Percentiles rank a stretch among this genome's conserved stretches.
These are phyloP conservation scores for Antheraea mylitta DNA, from an alignment of 1,140 invertebrate genomes.

Conservation along the genomic window DNA sequence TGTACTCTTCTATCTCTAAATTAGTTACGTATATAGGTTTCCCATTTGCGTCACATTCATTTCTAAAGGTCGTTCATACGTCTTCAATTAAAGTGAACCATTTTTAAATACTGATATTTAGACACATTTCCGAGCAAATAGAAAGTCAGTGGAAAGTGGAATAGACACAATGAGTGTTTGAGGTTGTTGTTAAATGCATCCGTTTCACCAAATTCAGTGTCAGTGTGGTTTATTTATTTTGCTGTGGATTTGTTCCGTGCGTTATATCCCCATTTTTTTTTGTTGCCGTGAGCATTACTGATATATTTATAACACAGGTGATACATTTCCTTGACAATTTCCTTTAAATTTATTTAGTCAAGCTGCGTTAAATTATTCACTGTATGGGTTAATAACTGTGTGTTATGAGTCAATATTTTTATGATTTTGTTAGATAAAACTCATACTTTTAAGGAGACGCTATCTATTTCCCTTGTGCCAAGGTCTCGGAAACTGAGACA, in stretches of 20 bases:
- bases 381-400: too few relatives aligned
- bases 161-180: slow-evolving; percentile 6
- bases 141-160: slow-evolving; percentile 6
- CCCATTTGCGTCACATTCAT: neutral
- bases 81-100: neutral
- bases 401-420: too few relatives aligned
- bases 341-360: too few relatives aligned
- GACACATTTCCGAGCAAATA: neutral
- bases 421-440: too few relatives aligned
- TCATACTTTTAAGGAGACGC: too few relatives aligned
- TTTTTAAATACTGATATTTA: slow-evolving; percentile 6
- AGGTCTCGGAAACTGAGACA: too few relatives aligned
- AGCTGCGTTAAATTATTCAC: too few relatives aligned
- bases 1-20: slow-evolving; percentile 6
- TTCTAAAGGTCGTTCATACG: neutral
- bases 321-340: too few relatives aligned
- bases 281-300: neutral
- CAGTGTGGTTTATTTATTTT: neutral
- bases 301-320: too few relatives aligned
- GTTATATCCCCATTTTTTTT: neutral
- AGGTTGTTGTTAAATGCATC: slow-evolving; percentile 8
- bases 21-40: slow-evolving; percentile 11
- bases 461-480: too few relatives aligned
- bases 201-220: slow-evolving; percentile 4
- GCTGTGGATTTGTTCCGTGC: neutral